Percentiles rank a stretch among this genome's conserved stretches.
Evolutionary conservation across 2,888 invertebrate species (phyloP).

Genomic region (Ligdia adustata): DNA sequence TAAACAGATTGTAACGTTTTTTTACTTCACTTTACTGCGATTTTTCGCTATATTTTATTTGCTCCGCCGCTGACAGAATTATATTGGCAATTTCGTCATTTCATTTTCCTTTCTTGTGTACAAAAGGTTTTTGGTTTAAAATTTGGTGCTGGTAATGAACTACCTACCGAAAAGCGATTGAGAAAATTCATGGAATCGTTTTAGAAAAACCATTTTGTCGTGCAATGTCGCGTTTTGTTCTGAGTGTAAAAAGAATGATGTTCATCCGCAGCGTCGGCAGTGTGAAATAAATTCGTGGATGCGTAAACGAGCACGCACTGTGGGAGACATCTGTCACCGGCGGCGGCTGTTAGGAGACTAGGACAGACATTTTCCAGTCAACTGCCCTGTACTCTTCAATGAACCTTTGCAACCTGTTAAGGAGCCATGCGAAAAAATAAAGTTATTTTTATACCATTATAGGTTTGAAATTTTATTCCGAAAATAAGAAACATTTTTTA

Average conservation of each 20-base stretch:
- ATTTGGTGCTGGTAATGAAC: conserved; percentile 2
- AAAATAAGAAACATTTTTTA: no score
- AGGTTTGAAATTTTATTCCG: no score
- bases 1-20: conserved; percentile 4
- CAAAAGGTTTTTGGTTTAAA: background rate
- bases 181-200: background rate
- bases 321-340: conserved; percentile 27
- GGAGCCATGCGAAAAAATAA: no score
- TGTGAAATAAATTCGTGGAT: conserved; percentile 42
- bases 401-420: conserved; percentile 8
- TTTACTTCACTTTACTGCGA: background rate
- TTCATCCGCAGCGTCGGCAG: conserved; percentile 28
- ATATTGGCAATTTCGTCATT: conserved; percentile 5
- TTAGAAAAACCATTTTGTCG: conserved; percentile 20
- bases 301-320: conserved; percentile 37
- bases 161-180: conserved; percentile 7
- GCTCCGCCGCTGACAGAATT: background rate
- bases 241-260: conserved; percentile 42
- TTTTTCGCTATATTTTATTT: conserved; percentile 1
- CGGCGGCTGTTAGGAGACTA: conserved; percentile 14
- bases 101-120: background rate
- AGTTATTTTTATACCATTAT: no score
- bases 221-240: conserved; percentile 28
- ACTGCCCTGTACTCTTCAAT: conserved; percentile 10
- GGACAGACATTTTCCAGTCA: conserved; percentile 23